Evolutionary conservation across 1,140 invertebrate species (phyloP).

Genomic region (Conus ventricosus): DNA sequence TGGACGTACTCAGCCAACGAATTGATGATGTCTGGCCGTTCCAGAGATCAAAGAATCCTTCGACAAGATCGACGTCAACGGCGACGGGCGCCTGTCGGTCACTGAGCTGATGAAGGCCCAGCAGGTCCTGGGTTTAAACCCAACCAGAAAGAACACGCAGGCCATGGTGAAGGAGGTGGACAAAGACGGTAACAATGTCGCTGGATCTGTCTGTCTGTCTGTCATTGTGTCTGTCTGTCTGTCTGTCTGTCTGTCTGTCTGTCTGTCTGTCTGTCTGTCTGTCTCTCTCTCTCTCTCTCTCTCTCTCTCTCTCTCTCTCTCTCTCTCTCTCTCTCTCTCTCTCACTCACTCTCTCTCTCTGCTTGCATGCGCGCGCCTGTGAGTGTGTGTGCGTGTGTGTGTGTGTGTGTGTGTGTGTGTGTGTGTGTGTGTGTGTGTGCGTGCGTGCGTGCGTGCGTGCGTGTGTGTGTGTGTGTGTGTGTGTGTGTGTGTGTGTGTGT

Average conservation of each 20-base stretch:
- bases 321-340: too few species aligned
- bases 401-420: neutral
- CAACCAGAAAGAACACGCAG: neutral
- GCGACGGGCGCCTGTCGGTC: conserved; percentile 11
- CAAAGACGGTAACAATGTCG: neutral
- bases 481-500: neutral
- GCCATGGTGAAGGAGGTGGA: conserved; percentile 13
- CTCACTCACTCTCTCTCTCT: too few species aligned
- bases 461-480: neutral
- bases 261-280: too few species aligned
- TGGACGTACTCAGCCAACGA: too few species aligned
- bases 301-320: too few species aligned
- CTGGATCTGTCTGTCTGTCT: neutral
- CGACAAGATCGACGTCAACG: neutral
- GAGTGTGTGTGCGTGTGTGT: too few species aligned
- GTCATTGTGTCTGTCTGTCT: neutral
- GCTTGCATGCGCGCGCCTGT: too few species aligned
- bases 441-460: neutral
- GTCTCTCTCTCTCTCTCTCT: too few species aligned
- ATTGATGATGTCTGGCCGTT: neutral
- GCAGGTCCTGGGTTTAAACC: conserved; percentile 17
- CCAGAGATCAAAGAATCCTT: conserved; percentile 21
- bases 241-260: too few species aligned
- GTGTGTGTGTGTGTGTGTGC: neutral
- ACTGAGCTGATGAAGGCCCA: conserved; percentile 22